phyloP scores from a whole-genome alignment of 2,113 vertebrate genomes.

The Cephalopholis sonnerati region DNA sequence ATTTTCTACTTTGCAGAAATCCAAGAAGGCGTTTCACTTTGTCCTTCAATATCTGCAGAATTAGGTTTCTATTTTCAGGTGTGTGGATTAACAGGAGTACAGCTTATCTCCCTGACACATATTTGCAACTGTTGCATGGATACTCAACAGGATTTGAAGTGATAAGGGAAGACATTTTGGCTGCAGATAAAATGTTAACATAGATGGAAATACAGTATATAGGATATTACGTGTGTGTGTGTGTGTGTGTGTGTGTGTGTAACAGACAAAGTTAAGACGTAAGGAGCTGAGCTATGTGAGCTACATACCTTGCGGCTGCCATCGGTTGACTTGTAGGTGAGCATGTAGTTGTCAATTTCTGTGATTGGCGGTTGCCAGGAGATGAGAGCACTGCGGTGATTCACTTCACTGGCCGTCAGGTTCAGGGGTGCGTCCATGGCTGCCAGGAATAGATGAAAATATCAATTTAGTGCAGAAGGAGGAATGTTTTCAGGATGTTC shows the following conservation, averaged over 20 bases:
- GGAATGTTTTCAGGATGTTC: neutral
- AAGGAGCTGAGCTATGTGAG: neutral
- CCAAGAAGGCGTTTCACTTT: slow-evolving; percentile 14
- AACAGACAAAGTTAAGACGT: neutral
- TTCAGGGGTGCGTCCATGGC: slow-evolving; percentile 95
- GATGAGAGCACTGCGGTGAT: slow-evolving; percentile 92
- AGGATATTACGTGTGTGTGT: neutral
- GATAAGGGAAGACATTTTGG: slow-evolving; percentile 4
- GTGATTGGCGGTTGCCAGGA: slow-evolving; percentile 94
- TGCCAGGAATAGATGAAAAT: slow-evolving; percentile 61
- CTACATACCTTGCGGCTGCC: slow-evolving; percentile 91
- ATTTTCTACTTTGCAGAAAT: slow-evolving; percentile 17
- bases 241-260: neutral
- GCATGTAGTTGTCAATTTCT: slow-evolving; percentile 95
- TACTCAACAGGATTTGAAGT: slow-evolving; percentile 1
- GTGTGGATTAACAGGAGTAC: slow-evolving; percentile 12
- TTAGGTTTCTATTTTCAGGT: slow-evolving; percentile 34
- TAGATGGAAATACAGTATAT: neutral
- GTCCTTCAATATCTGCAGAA: slow-evolving; percentile 9
- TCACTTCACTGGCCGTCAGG: slow-evolving; percentile 94
- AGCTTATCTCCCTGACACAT: slow-evolving; percentile 20
- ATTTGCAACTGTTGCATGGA: neutral
- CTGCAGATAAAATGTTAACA: slow-evolving; percentile 20
- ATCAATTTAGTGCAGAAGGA: neutral
- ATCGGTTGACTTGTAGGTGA: slow-evolving; percentile 91